A percentile compares a stretch with the other conserved stretches of the same genome.
These are phyloP conservation scores for Halcyon badia DNA, from an alignment of 2,797 vertebrate genomes.

Conservation along the genomic window DNA sequence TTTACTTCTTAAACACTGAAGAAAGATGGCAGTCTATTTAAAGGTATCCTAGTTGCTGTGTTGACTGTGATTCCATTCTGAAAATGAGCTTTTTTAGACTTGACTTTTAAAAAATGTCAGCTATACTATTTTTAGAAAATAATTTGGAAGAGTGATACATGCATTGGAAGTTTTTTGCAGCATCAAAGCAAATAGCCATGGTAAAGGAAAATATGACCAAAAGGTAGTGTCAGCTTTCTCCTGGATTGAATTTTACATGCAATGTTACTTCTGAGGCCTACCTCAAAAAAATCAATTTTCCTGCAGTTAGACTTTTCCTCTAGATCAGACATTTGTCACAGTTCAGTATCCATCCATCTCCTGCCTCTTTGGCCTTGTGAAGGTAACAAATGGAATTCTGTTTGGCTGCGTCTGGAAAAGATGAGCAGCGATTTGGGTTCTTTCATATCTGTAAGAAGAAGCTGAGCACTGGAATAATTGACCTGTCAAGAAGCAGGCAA, in stretches of 20 bases:
- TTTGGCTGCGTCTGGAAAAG: conserved; percentile 80
- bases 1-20: neutral
- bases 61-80: neutral
- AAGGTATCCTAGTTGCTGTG: neutral
- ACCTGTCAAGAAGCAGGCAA: conserved; percentile 90
- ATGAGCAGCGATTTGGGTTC: conserved; percentile 86
- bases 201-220: neutral
- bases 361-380: conserved; percentile 81
- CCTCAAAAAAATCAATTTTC: conserved; percentile 73
- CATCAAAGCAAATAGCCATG: neutral
- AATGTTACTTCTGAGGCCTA: conserved; percentile 33
- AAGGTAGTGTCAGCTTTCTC: conserved; percentile 13
- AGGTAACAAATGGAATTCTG: conserved; percentile 81
- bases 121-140: conserved; percentile 17
- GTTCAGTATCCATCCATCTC: conserved; percentile 84
- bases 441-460: conserved; percentile 75
- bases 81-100: conserved; percentile 12
- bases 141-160: neutral
- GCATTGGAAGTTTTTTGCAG: neutral
- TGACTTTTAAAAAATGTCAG: conserved; percentile 26
- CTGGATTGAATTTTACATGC: conserved; percentile 34
- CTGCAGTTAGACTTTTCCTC: conserved; percentile 81
- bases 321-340: conserved; percentile 84
- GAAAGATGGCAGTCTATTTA: neutral
- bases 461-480: conserved; percentile 88